Evolutionary conservation across 35 echinoderm and acorn worm genomes (phyloP).

Genomic region (Diadema setosum): DNA sequence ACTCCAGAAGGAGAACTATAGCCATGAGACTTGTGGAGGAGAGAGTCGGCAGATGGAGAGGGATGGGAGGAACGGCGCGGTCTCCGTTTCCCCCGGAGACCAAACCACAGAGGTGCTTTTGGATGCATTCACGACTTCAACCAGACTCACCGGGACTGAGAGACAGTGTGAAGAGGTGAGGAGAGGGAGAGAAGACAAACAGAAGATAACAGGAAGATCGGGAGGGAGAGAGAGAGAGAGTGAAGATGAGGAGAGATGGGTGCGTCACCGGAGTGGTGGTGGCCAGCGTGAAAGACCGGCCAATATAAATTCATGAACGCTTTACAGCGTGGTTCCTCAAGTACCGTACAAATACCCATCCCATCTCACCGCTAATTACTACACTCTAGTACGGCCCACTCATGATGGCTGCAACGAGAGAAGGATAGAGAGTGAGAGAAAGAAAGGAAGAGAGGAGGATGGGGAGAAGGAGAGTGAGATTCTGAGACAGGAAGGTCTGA

Average conservation of each 20-base stretch:
- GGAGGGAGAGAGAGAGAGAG: background rate
- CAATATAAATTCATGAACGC: conserved; percentile 73
- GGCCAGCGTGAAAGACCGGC: background rate
- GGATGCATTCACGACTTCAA: background rate
- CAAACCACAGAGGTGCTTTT: background rate
- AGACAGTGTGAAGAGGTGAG: no score
- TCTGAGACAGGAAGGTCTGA: background rate
- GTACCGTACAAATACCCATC: conserved; percentile 11
- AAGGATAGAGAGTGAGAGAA: background rate
- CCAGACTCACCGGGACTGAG: background rate
- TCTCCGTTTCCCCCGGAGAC: background rate
- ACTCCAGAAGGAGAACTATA: no score
- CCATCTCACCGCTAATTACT: conserved; percentile 22
- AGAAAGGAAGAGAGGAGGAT: background rate
- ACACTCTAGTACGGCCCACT: background rate
- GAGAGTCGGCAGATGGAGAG: no score
- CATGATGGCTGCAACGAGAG: background rate
- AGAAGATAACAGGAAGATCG: no score
- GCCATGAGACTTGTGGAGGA: no score
- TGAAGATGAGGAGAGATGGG: background rate
- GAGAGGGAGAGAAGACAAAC: background rate
- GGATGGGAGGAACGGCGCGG: no score
- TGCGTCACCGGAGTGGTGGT: background rate
- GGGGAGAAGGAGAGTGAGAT: background rate
- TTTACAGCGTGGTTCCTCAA: conserved; percentile 36